Base-by-base conservation (phyloP, 2,888 invertebrate genomes). In the Drosophila hamatofila region DNA sequence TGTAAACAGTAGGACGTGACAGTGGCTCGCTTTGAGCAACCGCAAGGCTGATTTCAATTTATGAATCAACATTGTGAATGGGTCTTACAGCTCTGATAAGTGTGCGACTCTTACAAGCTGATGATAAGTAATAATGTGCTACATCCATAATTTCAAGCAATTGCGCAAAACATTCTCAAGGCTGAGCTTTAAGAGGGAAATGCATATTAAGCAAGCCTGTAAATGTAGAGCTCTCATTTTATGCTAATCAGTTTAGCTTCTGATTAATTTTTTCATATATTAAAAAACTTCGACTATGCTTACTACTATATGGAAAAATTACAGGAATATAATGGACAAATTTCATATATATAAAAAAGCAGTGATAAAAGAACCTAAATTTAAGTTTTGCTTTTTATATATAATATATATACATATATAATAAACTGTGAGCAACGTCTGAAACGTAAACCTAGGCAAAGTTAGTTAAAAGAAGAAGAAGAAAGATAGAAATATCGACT, bases 31-130 rank as follows among this genome's bases (percentile, higher is more conserved):
- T 16, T 46, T 42, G 42, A 27, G 27, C 48, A 30, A 30, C 11
- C 30, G 30, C 30, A 44, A 27, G 16, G 37, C 27, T 2, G 5
- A 16, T 14, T 5, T 41, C 23, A 49, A 5, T n/a, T 51, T 41
- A n/a, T 49, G 30, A 49, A 67, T 49, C 25, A 67, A 67, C 35
- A 18, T 8, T 21, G 21, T 44, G 30, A 46, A 41, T 65, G 11
- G 0, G 27, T n/a, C 18, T 6, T 16, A 16, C 27, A 42, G n/a
- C 33, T 55, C 33, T 9, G 48, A 66, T 48, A 39, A 48, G 18
- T 25, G 27, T 33, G n/a, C 30, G 16, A 11, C 37, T 23, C 11
- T 21, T 2, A 46, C 11, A 51, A 21, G 25, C 21, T 25, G 33
- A 35, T 35, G 62, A 64, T 42, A 62, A 64, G 21, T 12, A 63